Conservation (phyloP, 2,888 invertebrate species). For the Thymelicus acteon region DNA sequence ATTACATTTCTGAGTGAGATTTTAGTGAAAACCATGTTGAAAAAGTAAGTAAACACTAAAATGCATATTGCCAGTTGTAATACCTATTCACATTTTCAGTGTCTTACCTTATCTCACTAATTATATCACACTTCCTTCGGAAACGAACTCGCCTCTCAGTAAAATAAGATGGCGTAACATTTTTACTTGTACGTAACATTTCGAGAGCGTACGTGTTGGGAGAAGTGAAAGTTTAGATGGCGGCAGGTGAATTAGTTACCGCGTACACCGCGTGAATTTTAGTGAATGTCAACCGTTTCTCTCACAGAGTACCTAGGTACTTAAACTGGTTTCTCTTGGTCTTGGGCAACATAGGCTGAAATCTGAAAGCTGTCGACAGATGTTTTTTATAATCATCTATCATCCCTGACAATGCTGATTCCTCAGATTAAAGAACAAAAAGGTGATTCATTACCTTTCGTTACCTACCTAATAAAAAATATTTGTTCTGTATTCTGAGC, state of each 20-base stretch:
- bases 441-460: too few relatives aligned
- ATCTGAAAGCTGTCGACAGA: too few relatives aligned
- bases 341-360: too few relatives aligned
- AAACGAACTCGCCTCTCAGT: neutral
- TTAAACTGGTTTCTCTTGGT: too few relatives aligned
- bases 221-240: neutral
- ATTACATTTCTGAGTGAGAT: neutral
- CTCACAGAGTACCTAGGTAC: too few relatives aligned
- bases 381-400: too few relatives aligned
- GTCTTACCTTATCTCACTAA: neutral
- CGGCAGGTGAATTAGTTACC: neutral
- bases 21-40: neutral
- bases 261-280: neutral
- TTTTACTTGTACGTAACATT: neutral
- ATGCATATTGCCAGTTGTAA: neutral
- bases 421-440: too few relatives aligned
- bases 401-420: too few relatives aligned
- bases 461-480: too few relatives aligned
- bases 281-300: too few relatives aligned
- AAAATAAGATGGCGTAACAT: neutral
- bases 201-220: neutral
- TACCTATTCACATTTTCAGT: neutral
- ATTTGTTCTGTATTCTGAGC: too few relatives aligned
- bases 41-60: neutral
- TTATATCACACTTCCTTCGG: neutral